These are phyloP conservation scores for Odontophorus gujanensis DNA, from an alignment of 2,113 vertebrate genomes.

Conservation along the genomic window DNA sequence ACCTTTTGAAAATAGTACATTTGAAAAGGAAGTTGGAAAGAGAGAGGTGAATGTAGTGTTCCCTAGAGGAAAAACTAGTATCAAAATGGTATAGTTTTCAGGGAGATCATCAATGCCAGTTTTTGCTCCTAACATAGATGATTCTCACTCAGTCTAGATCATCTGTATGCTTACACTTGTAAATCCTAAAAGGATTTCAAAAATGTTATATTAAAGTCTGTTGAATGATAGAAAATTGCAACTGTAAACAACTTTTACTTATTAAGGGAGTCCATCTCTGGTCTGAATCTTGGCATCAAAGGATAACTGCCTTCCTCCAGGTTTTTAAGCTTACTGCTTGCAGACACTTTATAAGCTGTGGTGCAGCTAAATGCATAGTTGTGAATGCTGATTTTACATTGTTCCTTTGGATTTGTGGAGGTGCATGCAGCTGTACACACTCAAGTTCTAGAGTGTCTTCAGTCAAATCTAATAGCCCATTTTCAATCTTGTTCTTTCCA, in stretches of 20 bases:
- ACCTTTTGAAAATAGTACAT: accelerated
- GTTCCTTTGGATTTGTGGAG: not conserved
- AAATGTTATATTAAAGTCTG: not conserved
- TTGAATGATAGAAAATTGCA: not conserved
- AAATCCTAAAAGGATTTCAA: not conserved
- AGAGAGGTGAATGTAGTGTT: accelerated
- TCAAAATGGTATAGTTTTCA: not conserved
- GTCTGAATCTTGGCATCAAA: not conserved
- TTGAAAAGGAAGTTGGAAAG: not conserved
- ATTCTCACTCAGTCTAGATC: not conserved
- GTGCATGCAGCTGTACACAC: not conserved
- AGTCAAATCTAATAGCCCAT: not conserved
- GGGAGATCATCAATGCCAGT: not conserved
- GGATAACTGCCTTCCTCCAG: not conserved
- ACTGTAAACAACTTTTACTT: not conserved
- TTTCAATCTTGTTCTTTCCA: constrained; percentile 71
- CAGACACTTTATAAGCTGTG: not conserved
- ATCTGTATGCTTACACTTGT: not conserved
- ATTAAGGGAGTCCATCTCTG: not conserved
- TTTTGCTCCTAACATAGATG: not conserved
- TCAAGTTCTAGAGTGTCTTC: not conserved
- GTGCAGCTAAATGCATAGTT: not conserved
- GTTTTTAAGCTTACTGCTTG: not conserved
- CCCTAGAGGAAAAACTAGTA: not conserved
- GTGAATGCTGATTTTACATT: not conserved